Conservation (phyloP, 2,113 vertebrate species). For the Ictalurus punctatus region DNA sequence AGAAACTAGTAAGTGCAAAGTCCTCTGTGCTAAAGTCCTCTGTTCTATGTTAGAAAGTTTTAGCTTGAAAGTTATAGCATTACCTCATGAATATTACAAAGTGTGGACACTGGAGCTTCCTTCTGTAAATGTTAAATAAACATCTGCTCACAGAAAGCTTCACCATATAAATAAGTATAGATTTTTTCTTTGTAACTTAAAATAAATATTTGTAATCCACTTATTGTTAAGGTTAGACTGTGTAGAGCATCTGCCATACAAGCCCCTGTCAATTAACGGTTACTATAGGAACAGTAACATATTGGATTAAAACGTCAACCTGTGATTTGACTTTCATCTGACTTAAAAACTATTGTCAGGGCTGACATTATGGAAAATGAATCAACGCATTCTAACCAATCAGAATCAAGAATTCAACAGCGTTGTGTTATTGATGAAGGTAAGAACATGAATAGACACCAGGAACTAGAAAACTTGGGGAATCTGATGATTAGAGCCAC, state of each 20-base stretch:
- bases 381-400: neutral
- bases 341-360: neutral
- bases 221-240: neutral
- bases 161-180: neutral
- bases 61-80: neutral
- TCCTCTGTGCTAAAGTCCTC: neutral
- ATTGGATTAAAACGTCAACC: neutral
- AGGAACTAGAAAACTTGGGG: neutral
- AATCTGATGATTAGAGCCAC: neutral
- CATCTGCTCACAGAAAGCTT: neutral
- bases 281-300: neutral
- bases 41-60: neutral
- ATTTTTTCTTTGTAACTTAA: neutral
- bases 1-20: neutral
- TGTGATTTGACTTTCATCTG: neutral
- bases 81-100: neutral
- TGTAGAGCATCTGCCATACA: neutral
- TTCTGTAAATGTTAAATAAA: neutral
- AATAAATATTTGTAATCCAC: too few relatives aligned
- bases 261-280: neutral
- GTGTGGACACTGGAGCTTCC: neutral
- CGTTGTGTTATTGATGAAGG: neutral
- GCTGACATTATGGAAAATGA: neutral
- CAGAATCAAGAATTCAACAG: neutral
- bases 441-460: neutral